A percentile compares a stretch with the other conserved stretches of the same genome.
Conservation (phyloP, 2,113 vertebrate genomes). For the Phasianus colchicus region DNA sequence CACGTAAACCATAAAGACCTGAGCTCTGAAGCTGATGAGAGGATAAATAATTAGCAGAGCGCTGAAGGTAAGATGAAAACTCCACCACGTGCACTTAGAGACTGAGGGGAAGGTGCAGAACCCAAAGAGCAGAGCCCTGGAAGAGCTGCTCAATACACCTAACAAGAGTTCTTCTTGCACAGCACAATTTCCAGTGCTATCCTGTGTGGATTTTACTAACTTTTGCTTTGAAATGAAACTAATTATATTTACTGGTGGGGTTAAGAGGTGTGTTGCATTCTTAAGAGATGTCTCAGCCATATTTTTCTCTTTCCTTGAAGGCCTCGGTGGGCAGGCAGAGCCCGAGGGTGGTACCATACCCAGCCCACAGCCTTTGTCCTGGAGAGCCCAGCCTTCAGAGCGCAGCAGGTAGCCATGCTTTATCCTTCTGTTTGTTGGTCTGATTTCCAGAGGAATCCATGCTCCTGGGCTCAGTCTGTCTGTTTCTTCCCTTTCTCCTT, state of each 20-base stretch:
- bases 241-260: neutral
- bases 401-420: conserved; percentile 72
- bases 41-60: neutral
- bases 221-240: neutral
- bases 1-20: neutral
- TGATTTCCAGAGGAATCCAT: neutral
- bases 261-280: neutral
- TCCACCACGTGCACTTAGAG: neutral
- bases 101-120: neutral
- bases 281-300: neutral
- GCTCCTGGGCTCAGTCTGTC: neutral
- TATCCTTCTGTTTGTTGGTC: neutral
- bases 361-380: conserved; percentile 69
- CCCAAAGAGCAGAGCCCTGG: neutral
- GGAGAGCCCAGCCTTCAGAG: conserved; percentile 73
- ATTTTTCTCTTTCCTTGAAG: conserved; percentile 36
- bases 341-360: conserved; percentile 69
- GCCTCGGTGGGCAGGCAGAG: conserved; percentile 80
- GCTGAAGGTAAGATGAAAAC: neutral
- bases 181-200: neutral
- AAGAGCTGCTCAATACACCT: neutral
- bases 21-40: neutral
- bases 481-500: neutral
- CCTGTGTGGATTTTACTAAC: neutral
- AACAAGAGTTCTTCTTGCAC: neutral